Evolutionary conservation across 2,113 vertebrate species (phyloP).

Genomic region (Oreotragus oreotragus): DNA sequence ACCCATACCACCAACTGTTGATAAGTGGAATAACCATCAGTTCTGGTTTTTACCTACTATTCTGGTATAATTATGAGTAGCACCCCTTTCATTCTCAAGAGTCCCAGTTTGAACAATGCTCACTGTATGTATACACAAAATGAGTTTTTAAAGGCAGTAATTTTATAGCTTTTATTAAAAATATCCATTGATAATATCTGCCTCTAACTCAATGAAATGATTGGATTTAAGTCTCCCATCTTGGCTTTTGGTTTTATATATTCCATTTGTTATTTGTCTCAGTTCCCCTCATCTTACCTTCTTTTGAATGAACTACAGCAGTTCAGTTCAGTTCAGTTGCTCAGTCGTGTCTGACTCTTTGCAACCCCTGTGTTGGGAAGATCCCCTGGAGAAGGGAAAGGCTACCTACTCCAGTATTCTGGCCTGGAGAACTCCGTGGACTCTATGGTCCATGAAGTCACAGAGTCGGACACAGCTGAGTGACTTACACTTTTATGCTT

Average conservation of each 20-base stretch:
- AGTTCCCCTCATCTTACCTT: neutral
- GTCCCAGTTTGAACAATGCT: neutral
- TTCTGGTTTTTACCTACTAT: neutral
- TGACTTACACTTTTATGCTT: neutral
- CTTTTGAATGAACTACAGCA: neutral
- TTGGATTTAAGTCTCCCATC: neutral
- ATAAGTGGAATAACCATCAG: too few relatives aligned
- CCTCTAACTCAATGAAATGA: neutral
- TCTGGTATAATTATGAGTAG: neutral
- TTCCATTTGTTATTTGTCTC: neutral
- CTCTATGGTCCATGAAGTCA: too few relatives aligned
- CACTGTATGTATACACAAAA: neutral
- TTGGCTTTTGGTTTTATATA: neutral
- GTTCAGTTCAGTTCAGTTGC: neutral
- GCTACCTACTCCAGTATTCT: fast-evolving
- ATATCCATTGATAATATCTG: neutral
- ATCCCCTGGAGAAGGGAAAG: too few relatives aligned
- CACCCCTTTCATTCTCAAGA: neutral
- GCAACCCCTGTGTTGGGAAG: too few relatives aligned
- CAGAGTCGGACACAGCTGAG: too few relatives aligned
- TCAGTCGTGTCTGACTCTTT: too few relatives aligned
- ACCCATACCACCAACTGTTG: neutral
- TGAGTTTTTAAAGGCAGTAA: neutral
- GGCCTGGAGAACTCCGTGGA: too few relatives aligned
- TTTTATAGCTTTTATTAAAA: neutral